A percentile compares a stretch with the other conserved stretches of the same genome.
Conservation (phyloP, 2,113 vertebrate genomes). For the Cromileptes altivelis region DNA sequence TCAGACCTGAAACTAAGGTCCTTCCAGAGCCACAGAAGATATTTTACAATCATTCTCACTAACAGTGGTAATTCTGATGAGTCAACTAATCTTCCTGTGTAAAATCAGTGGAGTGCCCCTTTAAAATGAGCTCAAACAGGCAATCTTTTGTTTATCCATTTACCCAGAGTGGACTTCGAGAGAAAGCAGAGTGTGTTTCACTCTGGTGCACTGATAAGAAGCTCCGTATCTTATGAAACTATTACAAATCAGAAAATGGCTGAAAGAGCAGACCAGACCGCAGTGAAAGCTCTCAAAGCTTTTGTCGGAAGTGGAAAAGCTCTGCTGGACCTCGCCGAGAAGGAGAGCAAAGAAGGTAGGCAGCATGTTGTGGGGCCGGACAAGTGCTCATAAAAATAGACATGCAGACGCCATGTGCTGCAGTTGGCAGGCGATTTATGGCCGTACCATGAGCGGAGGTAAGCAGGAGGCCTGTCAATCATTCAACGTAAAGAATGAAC, state of each 20-base stretch:
- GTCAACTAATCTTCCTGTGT: background rate
- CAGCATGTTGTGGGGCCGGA: conserved; percentile 15
- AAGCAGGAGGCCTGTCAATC: conserved; percentile 52
- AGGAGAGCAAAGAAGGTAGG: conserved; percentile 64
- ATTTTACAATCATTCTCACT: background rate
- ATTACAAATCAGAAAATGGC: conserved; percentile 34
- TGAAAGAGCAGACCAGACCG: background rate
- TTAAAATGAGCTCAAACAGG: conserved; percentile 18
- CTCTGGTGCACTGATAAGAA: conserved; percentile 12
- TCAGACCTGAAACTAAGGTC: background rate
- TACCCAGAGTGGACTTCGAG: conserved; percentile 27
- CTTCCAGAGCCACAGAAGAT: background rate
- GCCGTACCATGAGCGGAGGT: background rate
- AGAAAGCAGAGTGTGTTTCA: conserved; percentile 9
- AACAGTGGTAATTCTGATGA: background rate
- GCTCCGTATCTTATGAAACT: conserved; percentile 8
- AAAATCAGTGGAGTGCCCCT: background rate
- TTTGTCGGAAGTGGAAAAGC: conserved; percentile 57
- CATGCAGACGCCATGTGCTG: conserved; percentile 1
- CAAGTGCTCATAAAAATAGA: conserved; percentile 59
- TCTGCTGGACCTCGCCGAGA: conserved; percentile 60
- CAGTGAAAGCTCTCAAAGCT: conserved; percentile 37
- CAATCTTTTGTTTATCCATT: background rate
- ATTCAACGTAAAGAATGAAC: conserved; percentile 17
- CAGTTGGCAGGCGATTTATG: conserved; percentile 25